Conservation (phyloP, 2,888 invertebrate genomes). For the Boloria selene region DNA sequence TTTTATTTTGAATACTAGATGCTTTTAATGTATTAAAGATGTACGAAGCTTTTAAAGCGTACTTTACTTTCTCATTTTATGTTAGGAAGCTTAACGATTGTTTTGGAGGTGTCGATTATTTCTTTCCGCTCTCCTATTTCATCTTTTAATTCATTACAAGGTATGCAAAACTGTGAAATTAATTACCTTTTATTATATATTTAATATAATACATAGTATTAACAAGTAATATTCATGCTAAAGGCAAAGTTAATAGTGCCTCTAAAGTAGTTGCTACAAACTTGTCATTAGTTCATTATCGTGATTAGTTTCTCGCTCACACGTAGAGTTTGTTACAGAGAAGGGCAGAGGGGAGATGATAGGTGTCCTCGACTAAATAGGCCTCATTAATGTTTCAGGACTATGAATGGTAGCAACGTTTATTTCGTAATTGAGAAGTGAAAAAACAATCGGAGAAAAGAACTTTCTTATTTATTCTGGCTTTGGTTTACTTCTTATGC, state of each 20-base stretch:
- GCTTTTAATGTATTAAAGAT: constrained; percentile 15
- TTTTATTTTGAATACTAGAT: constrained; percentile 12
- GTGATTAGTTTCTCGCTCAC: constrained; percentile 60
- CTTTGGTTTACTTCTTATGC: constrained; percentile 51
- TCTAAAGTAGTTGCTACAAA: constrained; percentile 55
- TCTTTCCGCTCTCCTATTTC: neutral
- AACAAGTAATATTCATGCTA: constrained; percentile 17
- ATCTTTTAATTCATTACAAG: neutral
- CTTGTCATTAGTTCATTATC: constrained; percentile 75
- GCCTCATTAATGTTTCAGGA: constrained; percentile 75
- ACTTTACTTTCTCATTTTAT: neutral
- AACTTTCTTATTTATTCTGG: constrained; percentile 31
- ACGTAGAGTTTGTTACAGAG: constrained; percentile 36
- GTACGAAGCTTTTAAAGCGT: neutral
- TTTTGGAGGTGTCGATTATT: neutral
- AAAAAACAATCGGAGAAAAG: constrained; percentile 66
- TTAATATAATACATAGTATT: constrained; percentile 1
- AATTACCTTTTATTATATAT: neutral
- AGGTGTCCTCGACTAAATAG: constrained; percentile 49
- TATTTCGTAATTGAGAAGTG: constrained; percentile 69
- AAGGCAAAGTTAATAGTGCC: constrained; percentile 48
- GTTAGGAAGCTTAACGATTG: neutral
- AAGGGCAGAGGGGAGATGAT: constrained; percentile 39
- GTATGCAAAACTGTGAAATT: neutral
- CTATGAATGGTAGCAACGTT: constrained; percentile 63